Evolutionary conservation across 2,888 invertebrate species (phyloP).

Genomic region (Oligia fasciuncula): DNA sequence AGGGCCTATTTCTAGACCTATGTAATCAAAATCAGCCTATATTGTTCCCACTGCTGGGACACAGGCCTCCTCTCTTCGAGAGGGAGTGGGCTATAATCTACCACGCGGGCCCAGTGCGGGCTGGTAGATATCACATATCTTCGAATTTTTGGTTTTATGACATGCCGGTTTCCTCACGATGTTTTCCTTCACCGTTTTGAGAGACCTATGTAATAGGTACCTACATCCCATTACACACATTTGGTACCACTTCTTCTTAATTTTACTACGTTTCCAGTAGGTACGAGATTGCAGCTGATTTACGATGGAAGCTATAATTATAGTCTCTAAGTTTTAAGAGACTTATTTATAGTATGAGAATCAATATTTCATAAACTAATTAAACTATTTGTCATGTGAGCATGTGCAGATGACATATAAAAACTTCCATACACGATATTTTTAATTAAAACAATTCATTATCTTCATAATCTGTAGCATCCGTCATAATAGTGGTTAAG

Average conservation of each 20-base stretch:
- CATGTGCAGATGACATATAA: neutral
- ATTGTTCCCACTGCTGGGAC: no score
- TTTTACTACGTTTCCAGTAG: neutral
- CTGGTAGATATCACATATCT: no score
- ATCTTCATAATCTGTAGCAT: neutral
- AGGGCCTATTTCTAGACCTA: neutral
- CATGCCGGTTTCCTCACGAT: no score
- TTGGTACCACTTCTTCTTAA: neutral
- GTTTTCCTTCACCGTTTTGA: no score
- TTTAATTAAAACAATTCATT: constrained; percentile 20
- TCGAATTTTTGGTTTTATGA: no score
- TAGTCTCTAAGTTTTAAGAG: neutral
- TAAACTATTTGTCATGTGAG: constrained; percentile 8
- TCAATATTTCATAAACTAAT: constrained; percentile 21
- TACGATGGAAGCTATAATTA: neutral
- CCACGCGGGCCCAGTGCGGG: no score
- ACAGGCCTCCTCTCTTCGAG: no score
- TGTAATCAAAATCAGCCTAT: neutral
- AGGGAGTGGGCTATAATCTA: no score
- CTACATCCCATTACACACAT: neutral
- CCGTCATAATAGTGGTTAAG: neutral
- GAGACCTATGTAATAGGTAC: no score
- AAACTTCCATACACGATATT: constrained; percentile 3
- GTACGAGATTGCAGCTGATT: constrained; percentile 4
- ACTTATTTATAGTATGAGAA: neutral